Evolutionary conservation across 2,888 invertebrate genomes (phyloP), one percentile per base, ranked within the genome.

Genomic region (Megastigmus dorsalis): DNA sequence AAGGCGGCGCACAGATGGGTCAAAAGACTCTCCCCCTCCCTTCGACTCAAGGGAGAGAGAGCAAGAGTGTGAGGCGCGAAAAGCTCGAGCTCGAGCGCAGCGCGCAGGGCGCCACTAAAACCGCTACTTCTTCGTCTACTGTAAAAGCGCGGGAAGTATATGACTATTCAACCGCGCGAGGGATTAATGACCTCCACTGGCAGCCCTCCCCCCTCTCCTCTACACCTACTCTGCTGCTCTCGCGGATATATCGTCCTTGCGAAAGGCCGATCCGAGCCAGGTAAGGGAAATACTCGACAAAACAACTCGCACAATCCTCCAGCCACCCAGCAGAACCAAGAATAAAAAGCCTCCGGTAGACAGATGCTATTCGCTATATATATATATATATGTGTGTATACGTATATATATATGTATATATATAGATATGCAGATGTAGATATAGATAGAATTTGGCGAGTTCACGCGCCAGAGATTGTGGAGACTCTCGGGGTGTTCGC

Each of bases 401-500:
- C 26, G 10, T 15, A 3, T 43, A 18, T 41, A 20, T 41, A 30
- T 45, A 41, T n/a, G 5, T 55, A 43, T 23, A 33, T 30, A 54
- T 28, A 30, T 15, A 33, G 1, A 15, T 18, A 3, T 52, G 30
- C 5, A 6, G 23, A 10, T 36, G 10, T 15, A 3, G 28, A 18
- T 41, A 20, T 41, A 30, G 5, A 36, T 4, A n/a, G 28, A 33
- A 50, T 57, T 59, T 59, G 50, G 38, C 75, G 74, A 71, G 74
- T 71, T 54, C 77, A 73, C 78, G 77, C 66, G 74, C 68, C 75
- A 59, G 76, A 50, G 50, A 48, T 54, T n/a, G 57, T 23, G 28
- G 10, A 54, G 48, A 54, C 38, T 54, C 66, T 59, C 57, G 55
- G 75, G 79, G 81, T 80, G 83, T 80, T 83, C 81, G 82, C 84